Conservation (phyloP, 2,113 vertebrate genomes). For the Urocolius indicus region DNA sequence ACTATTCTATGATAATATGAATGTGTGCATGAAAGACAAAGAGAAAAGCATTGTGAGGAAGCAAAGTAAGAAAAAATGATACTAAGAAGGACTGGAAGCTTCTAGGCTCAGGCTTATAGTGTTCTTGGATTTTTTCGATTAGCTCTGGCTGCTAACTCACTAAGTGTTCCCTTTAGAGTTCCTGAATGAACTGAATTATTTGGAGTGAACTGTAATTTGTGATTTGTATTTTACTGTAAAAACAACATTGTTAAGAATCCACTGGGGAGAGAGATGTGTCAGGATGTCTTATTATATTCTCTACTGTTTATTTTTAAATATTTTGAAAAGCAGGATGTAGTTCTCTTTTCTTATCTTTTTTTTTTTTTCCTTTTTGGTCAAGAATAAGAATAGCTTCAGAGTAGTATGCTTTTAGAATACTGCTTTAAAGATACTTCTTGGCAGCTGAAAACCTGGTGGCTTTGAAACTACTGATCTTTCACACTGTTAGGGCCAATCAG, state of each 20-base stretch:
- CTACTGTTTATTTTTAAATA: not conserved
- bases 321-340: not conserved
- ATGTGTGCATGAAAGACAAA: not conserved
- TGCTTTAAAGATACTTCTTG: not conserved
- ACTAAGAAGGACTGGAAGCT: not conserved
- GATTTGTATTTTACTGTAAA: constrained; percentile 1
- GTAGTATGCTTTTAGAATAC: not conserved
- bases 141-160: not conserved
- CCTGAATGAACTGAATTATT: not conserved
- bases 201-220: not conserved
- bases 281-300: not conserved
- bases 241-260: not conserved
- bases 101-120: not conserved
- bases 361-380: not conserved
- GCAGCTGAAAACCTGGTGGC: not conserved
- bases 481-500: not conserved
- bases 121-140: not conserved
- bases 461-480: not conserved
- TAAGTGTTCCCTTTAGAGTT: not conserved
- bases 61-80: not conserved
- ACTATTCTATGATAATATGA: not conserved
- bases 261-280: not conserved
- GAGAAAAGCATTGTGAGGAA: not conserved
- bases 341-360: not conserved
- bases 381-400: not conserved